Conservation (phyloP, 2,888 invertebrate genomes). For the Campaea margaritaria region DNA sequence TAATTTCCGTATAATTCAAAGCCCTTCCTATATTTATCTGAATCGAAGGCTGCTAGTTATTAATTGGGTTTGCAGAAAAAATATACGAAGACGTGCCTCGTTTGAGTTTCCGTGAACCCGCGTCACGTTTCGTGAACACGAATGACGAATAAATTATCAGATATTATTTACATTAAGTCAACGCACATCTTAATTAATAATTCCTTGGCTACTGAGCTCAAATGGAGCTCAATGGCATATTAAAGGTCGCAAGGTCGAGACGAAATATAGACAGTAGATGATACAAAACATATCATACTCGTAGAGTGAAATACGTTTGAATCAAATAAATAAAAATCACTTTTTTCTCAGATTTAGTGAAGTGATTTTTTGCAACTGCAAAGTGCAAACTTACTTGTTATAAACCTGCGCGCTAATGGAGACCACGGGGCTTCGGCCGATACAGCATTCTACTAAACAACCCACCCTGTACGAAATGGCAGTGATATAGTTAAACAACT, state of each 20-base stretch:
- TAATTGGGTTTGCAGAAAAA: slow-evolving; percentile 32
- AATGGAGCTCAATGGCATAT: neutral
- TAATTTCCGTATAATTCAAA: slow-evolving; percentile 24
- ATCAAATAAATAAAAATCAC: too few relatives aligned
- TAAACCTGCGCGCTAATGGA: too few relatives aligned
- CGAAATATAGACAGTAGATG: too few relatives aligned
- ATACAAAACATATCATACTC: too few relatives aligned
- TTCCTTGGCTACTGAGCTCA: neutral
- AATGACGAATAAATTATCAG: slow-evolving; percentile 30
- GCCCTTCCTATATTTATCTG: slow-evolving; percentile 20
- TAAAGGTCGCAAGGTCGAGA: neutral
- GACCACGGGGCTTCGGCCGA: too few relatives aligned
- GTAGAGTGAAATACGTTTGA: too few relatives aligned
- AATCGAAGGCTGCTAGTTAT: slow-evolving; percentile 29
- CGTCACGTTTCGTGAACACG: slow-evolving; percentile 30
- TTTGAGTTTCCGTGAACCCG: slow-evolving; percentile 38
- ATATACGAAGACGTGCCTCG: slow-evolving; percentile 40
- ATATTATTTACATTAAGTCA: slow-evolving; percentile 1
- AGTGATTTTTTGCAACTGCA: too few relatives aligned
- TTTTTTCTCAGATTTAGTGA: too few relatives aligned
- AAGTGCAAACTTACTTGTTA: too few relatives aligned
- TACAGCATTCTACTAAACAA: too few relatives aligned
- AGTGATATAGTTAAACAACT: too few relatives aligned
- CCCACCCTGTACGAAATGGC: too few relatives aligned
- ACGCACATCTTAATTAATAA: slow-evolving; percentile 1